phyloP scores from a whole-genome alignment of 2,888 invertebrate genomes.

The Caenorhabditis sinica region DNA sequence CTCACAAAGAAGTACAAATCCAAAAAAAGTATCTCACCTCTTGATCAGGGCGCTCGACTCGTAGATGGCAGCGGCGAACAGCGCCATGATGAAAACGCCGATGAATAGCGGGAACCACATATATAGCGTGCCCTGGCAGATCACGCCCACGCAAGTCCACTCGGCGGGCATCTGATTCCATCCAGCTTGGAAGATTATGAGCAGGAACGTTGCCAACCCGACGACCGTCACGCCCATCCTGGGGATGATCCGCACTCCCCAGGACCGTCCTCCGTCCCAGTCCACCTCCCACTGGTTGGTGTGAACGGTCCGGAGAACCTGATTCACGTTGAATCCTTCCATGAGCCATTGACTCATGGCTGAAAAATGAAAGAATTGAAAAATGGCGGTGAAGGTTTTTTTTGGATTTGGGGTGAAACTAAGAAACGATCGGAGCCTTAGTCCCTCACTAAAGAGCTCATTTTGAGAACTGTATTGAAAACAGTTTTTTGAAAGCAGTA shows the following conservation, averaged over 20 bases:
- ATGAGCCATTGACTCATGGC: conserved; percentile 46
- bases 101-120: conserved; percentile 39
- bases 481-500: too few relatives aligned
- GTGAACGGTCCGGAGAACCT: conserved; percentile 47
- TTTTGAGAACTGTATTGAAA: too few relatives aligned
- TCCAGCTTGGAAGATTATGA: conserved; percentile 21
- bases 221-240: conserved; percentile 6
- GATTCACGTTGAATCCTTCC: conserved; percentile 53
- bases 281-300: conserved; percentile 38
- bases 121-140: conserved; percentile 27
- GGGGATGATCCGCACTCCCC: conserved; percentile 10
- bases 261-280: conserved; percentile 2
- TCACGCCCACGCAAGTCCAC: conserved; percentile 57
- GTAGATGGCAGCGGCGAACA: neutral
- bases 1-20: too few relatives aligned
- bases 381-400: neutral
- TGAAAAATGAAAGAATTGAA: conserved; percentile 16
- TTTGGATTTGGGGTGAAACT: neutral
- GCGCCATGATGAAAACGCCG: neutral
- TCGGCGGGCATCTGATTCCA: conserved; percentile 38
- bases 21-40: neutral
- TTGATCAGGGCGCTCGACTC: conserved; percentile 29
- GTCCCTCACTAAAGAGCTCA: too few relatives aligned
- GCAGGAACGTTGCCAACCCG: neutral
- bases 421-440: too few relatives aligned